A percentile compares a stretch with the other conserved stretches of the same genome.
phyloP scores from a whole-genome alignment of 2,888 invertebrate species.

The Metopia argyrocephala region DNA sequence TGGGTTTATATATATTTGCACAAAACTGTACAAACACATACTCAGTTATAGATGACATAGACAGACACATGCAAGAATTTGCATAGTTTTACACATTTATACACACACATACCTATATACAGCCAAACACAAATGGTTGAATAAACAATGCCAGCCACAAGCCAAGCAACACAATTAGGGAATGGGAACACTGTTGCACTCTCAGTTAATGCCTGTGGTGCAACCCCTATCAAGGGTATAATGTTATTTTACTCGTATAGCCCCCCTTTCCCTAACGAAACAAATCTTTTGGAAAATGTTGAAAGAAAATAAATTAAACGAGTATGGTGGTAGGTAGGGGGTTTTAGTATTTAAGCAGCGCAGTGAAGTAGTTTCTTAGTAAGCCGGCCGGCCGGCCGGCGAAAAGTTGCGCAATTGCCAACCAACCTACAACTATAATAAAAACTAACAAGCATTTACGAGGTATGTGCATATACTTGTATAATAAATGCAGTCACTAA shows the following conservation, averaged over 20 bases:
- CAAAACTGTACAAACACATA: constrained; percentile 28
- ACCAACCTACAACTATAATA: neutral
- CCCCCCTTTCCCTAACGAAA: neutral
- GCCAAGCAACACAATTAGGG: constrained; percentile 36
- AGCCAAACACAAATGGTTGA: neutral
- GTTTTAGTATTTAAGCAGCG: neutral
- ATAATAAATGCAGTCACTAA: neutral
- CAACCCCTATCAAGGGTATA: constrained; percentile 59
- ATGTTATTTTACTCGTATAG: neutral
- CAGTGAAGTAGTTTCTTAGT: too few species aligned
- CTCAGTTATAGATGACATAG: neutral
- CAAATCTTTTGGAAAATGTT: neutral
- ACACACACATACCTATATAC: neutral
- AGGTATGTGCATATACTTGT: neutral
- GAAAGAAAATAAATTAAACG: neutral
- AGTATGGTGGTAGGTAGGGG: neutral
- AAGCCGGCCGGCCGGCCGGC: constrained; percentile 60
- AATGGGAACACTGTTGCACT: constrained; percentile 62
- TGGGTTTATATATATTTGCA: constrained; percentile 11
- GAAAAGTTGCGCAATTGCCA: constrained; percentile 60
- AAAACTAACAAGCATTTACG: constrained; percentile 8
- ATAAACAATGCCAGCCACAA: neutral
- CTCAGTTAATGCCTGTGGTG: constrained; percentile 12
- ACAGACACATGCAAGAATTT: neutral
- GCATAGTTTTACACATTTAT: constrained; percentile 9